Base-by-base conservation (phyloP, 1,140 invertebrate species). In the Lethrus apterus region DNA sequence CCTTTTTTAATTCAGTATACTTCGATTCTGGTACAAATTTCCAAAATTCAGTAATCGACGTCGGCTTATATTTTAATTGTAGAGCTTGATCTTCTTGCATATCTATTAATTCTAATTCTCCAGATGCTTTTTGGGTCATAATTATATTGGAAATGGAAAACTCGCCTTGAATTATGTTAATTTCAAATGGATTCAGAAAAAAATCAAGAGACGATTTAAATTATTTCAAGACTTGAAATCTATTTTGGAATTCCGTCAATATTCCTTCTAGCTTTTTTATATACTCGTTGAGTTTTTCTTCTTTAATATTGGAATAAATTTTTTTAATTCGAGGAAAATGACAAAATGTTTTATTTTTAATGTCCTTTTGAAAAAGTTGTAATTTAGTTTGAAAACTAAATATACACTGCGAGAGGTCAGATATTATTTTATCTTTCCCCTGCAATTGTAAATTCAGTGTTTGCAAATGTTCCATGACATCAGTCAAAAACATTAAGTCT, bases 221-320 rank as follows among this genome's bases (percentile, higher is more conserved):
- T 46, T 40, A 46, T 47, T 40, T 47, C 26, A 38, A 51, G 33
- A 19, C 49, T n/a, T 5, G 5, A 26, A 26, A 26, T 26, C 23
- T 5, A 26, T 26, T n/a, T 26, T 26, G 5, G 17, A 38, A 38
- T 7, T 38, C 35, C 5, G 7, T 13, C 5, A 5, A 45, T 33
- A 49, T 30, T 44, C 31, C 11, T 49, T 45, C 18, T 33, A 35
- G 26, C 32, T 49, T 46, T 46, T 35, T 50, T 38, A 36, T 46
- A 45, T 49, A 49, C 41, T 54, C 34, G 33, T 41, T 54, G 36
- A 54, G 46, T 54, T 45, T 52, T 52, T 55, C 47, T 52, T 49
- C 43, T 52, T 55, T 49, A 54, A 55, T 54, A 57, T 55, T 55
- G 34, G 44, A 48, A 47, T 44, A 32, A 32, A 10, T 35, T 51